Evolutionary conservation across 2,113 vertebrate species (phyloP).

Genomic region (Channa argus): DNA sequence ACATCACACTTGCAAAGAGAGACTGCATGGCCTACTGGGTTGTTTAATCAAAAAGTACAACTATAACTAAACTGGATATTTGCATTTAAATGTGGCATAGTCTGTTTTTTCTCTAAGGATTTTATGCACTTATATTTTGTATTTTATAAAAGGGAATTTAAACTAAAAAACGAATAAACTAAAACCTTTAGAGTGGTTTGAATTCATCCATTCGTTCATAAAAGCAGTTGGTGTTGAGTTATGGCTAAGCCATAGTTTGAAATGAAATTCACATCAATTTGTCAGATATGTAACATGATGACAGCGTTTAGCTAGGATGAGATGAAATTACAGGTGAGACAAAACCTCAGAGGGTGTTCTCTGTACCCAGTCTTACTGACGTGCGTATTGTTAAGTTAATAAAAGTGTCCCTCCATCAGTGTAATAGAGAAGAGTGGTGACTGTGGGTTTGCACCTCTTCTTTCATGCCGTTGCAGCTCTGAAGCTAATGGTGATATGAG

Average conservation of each 20-base stretch:
- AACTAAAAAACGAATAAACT: too few relatives aligned
- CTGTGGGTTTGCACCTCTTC: constrained; percentile 72
- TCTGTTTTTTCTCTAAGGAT: background rate
- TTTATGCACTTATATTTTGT: background rate
- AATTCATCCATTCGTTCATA: background rate
- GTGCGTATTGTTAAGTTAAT: constrained; percentile 64
- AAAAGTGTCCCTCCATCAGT: constrained; percentile 58
- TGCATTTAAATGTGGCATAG: background rate
- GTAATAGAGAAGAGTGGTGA: constrained; percentile 74
- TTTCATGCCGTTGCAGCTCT: constrained; percentile 59
- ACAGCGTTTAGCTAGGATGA: constrained; percentile 35
- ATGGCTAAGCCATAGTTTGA: background rate
- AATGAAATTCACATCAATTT: constrained; percentile 2
- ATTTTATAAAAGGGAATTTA: background rate
- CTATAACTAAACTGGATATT: background rate
- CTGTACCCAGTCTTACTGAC: constrained; percentile 51
- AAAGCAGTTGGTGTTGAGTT: background rate
- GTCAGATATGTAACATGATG: constrained; percentile 17
- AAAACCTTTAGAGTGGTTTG: background rate
- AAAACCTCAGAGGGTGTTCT: constrained; percentile 69
- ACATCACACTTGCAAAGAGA: background rate
- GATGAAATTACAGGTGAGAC: constrained; percentile 72
- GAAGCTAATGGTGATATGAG: constrained; percentile 67
- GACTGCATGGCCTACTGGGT: background rate
- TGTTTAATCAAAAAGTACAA: background rate